Evolutionary conservation across 2,797 vertebrate genomes (phyloP).

Genomic region (Neoniphon sammara): DNA sequence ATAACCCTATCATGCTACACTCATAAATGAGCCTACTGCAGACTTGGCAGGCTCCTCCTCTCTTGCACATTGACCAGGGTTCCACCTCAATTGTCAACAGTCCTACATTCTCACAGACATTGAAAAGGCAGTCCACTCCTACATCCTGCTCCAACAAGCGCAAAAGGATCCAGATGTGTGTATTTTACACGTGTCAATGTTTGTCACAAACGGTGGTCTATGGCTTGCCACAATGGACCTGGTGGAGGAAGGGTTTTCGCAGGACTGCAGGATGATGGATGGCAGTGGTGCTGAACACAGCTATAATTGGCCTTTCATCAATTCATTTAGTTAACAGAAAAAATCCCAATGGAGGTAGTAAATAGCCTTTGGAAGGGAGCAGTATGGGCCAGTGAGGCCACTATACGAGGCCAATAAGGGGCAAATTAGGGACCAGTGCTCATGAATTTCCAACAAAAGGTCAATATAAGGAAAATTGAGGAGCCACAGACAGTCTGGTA

Average conservation of each 20-base stretch:
- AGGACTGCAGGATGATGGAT: conserved; percentile 62
- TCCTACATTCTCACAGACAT: conserved; percentile 2
- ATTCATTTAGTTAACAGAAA: conserved; percentile 38
- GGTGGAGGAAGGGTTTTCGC: conserved; percentile 35
- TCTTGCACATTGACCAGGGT: neutral
- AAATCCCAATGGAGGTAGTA: conserved; percentile 30
- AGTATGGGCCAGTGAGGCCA: neutral
- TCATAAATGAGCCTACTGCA: neutral
- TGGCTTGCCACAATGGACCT: conserved; percentile 48
- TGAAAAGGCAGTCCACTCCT: neutral
- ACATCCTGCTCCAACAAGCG: conserved; percentile 11
- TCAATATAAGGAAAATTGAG: neutral
- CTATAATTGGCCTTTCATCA: conserved; percentile 65
- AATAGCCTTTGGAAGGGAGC: conserved; percentile 6
- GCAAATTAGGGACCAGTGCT: neutral
- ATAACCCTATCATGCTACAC: neutral
- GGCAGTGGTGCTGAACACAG: conserved; percentile 27
- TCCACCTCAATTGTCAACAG: neutral
- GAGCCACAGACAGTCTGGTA: neutral
- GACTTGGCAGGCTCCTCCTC: neutral
- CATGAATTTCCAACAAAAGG: neutral
- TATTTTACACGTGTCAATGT: neutral
- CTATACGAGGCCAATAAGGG: conserved; percentile 11
- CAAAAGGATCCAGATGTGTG: neutral
- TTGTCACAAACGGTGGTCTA: no score